These are phyloP conservation scores for Drosophila tanythrix DNA, from an alignment of 2,888 invertebrate species.

Conservation along the genomic window DNA sequence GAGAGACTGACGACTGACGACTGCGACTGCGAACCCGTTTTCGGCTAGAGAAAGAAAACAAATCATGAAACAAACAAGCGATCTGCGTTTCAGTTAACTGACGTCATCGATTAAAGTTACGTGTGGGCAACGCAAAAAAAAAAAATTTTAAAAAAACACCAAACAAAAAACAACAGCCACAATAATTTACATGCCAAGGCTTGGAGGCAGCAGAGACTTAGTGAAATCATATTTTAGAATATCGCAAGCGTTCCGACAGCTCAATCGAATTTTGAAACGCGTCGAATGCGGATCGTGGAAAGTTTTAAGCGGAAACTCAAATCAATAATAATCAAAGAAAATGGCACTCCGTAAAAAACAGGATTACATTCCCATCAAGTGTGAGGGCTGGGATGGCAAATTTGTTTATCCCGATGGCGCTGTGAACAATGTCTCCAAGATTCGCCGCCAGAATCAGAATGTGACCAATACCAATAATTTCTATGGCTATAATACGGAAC, in stretches of 20 bases:
- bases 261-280: constrained; percentile 66
- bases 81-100: constrained; percentile 16
- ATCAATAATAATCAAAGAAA: constrained; percentile 3
- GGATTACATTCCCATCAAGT: constrained; percentile 84
- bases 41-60: constrained; percentile 25
- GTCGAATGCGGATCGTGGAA: constrained; percentile 45
- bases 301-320: constrained; percentile 10
- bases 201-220: constrained; percentile 37
- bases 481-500: constrained; percentile 82
- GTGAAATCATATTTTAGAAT: constrained; percentile 80
- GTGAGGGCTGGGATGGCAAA: constrained; percentile 85
- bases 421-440: constrained; percentile 82
- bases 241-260: constrained; percentile 30
- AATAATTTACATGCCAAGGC: constrained; percentile 64
- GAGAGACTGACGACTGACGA: neutral
- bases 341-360: constrained; percentile 82
- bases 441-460: constrained; percentile 83
- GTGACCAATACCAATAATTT: constrained; percentile 83
- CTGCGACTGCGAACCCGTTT: constrained; percentile 46
- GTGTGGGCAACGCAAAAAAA: constrained; percentile 39
- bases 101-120: constrained; percentile 60
- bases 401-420: constrained; percentile 81
- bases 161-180: constrained; percentile 29
- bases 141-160: neutral
- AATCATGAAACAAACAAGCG: constrained; percentile 11